Evolutionary conservation across 2,113 vertebrate species (phyloP).

Genomic region (Psittacula cyanocephala): DNA sequence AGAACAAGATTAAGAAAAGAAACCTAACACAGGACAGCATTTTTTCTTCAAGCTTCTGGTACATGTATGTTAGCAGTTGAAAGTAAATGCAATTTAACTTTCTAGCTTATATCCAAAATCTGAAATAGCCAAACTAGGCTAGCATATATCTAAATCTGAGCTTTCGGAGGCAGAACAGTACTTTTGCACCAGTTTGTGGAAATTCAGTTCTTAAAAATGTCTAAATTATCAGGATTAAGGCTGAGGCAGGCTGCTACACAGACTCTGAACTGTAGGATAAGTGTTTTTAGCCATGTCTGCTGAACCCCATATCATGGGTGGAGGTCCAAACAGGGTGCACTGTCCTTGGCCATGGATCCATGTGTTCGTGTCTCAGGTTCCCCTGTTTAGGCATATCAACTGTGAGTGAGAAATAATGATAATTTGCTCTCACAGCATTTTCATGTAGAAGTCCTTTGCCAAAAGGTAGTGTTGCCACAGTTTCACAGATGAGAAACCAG

Average conservation of each 20-base stretch:
- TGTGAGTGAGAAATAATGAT: not conserved
- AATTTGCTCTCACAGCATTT: not conserved
- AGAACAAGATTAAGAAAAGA: not conserved
- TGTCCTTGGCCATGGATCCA: fast-evolving
- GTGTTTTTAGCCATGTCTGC: not conserved
- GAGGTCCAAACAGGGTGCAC: not conserved
- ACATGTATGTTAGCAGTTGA: not conserved
- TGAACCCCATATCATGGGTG: not conserved
- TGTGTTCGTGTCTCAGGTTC: not conserved
- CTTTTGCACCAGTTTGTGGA: not conserved
- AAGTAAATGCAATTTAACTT: not conserved
- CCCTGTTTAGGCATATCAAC: not conserved
- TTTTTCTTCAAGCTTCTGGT: not conserved
- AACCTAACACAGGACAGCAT: not conserved
- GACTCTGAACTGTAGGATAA: not conserved
- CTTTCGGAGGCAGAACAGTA: not conserved
- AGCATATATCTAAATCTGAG: not conserved
- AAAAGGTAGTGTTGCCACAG: not conserved
- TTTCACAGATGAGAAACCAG: not conserved
- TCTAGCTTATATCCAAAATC: not conserved
- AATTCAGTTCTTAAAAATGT: not conserved
- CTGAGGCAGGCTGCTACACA: not conserved
- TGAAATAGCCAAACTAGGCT: not conserved
- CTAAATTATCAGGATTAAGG: not conserved
- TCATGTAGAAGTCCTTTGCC: not conserved